Conservation (phyloP, 2,888 invertebrate species). For the Drosophila borborema region DNA sequence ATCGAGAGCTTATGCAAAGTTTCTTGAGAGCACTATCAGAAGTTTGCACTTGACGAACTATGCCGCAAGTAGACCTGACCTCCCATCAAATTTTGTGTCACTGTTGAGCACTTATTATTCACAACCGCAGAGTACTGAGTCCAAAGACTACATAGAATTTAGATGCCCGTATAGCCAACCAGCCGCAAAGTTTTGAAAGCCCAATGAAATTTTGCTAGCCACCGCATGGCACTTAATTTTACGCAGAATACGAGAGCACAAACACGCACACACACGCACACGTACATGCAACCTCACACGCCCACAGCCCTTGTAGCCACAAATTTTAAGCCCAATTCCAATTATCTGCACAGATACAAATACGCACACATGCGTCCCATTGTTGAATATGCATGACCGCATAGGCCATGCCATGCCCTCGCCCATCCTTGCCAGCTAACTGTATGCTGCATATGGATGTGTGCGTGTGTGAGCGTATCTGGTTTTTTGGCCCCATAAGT, state of each 20-base stretch:
- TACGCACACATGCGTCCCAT: conserved; percentile 56
- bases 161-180: conserved; percentile 21
- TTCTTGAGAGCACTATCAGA: conserved; percentile 25
- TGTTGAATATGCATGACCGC: conserved; percentile 58
- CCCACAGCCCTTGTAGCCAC: conserved; percentile 61
- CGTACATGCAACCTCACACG: conserved; percentile 11
- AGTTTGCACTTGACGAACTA: conserved; percentile 38
- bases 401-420: neutral
- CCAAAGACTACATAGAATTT: conserved; percentile 26
- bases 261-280: conserved; percentile 16
- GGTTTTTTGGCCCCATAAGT: conserved; percentile 16
- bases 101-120: conserved; percentile 46
- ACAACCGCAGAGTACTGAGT: conserved; percentile 47
- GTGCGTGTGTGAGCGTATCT: conserved; percentile 12
- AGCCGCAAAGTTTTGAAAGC: conserved; percentile 78
- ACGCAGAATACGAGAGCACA: conserved; percentile 45
- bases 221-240: conserved; percentile 76
- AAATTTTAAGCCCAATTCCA: conserved; percentile 79
- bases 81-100: conserved; percentile 48
- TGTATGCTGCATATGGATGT: neutral
- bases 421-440: conserved; percentile 16
- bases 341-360: conserved; percentile 73
- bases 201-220: conserved; percentile 74
- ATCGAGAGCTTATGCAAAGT: conserved; percentile 22
- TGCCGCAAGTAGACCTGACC: conserved; percentile 33